These are phyloP conservation scores for Atta texana DNA, from an alignment of 1,140 invertebrate genomes.

Conservation along the genomic window DNA sequence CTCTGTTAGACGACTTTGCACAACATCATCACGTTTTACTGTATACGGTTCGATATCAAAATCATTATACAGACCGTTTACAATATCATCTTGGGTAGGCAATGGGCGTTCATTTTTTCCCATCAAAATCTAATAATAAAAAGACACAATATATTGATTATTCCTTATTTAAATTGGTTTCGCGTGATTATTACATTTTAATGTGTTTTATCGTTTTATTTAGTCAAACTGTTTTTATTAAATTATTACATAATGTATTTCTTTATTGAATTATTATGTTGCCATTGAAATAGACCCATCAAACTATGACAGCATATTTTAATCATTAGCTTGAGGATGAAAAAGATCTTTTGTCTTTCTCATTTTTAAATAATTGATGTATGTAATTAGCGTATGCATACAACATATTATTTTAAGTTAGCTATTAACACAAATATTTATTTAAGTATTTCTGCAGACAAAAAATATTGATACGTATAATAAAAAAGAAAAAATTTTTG, in stretches of 20 bases:
- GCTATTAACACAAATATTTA: not conserved
- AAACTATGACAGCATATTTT: not conserved
- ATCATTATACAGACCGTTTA: conserved; percentile 84
- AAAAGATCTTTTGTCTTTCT: not conserved
- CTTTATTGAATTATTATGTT: conserved; percentile 3
- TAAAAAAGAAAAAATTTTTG: too few species aligned
- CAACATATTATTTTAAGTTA: not conserved
- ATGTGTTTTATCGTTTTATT: not conserved
- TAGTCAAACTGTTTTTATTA: not conserved
- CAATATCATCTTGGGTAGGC: conserved; percentile 86
- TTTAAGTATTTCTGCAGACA: not conserved
- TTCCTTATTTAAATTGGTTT: not conserved
- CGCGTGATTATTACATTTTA: not conserved
- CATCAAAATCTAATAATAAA: conserved; percentile 87
- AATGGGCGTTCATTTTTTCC: conserved; percentile 86
- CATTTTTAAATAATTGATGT: not conserved
- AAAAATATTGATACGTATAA: not conserved
- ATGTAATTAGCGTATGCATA: not conserved
- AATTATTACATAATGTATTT: not conserved
- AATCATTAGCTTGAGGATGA: not conserved
- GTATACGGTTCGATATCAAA: conserved; percentile 86
- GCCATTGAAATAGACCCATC: not conserved
- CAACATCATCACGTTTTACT: conserved; percentile 80
- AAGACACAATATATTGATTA: conserved; percentile 16
- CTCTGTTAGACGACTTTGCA: conserved; percentile 87